phyloP scores from a whole-genome alignment of 1,140 invertebrate genomes.

The Pseudomyrmex sp. region DNA sequence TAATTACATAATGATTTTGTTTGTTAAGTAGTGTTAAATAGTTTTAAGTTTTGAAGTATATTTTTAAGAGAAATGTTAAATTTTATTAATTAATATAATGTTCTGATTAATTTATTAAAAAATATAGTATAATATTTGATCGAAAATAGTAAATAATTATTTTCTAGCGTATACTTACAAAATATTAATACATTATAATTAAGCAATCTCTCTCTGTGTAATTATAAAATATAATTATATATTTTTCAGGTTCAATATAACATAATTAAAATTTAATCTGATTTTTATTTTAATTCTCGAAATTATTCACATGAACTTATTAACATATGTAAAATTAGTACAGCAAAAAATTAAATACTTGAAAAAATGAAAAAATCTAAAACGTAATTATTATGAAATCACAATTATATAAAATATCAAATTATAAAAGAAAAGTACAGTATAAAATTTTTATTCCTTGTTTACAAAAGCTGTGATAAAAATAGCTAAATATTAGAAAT shows the following conservation, averaged over 20 bases:
- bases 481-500: too few species aligned
- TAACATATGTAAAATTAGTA: too few species aligned
- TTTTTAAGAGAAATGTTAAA: constrained; percentile 6
- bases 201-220: constrained; percentile 20
- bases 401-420: too few species aligned
- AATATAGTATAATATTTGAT: background rate
- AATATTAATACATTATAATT: constrained; percentile 12
- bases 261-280: constrained; percentile 20
- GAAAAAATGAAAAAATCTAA: too few species aligned
- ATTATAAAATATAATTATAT: constrained; percentile 25
- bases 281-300: constrained; percentile 5
- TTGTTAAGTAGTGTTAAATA: constrained; percentile 5
- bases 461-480: too few species aligned
- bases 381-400: too few species aligned
- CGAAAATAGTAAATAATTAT: constrained; percentile 8
- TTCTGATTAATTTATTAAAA: constrained; percentile 41
- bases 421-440: too few species aligned
- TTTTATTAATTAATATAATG: constrained; percentile 13
- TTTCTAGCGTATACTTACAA: background rate
- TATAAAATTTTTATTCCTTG: too few species aligned
- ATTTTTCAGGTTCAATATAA: constrained; percentile 38
- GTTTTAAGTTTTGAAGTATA: constrained; percentile 1
- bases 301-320: too few species aligned
- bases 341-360: too few species aligned
- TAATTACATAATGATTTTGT: constrained; percentile 1